Base-by-base conservation (phyloP, 2,888 invertebrate genomes). In the Lycia hirtaria region DNA sequence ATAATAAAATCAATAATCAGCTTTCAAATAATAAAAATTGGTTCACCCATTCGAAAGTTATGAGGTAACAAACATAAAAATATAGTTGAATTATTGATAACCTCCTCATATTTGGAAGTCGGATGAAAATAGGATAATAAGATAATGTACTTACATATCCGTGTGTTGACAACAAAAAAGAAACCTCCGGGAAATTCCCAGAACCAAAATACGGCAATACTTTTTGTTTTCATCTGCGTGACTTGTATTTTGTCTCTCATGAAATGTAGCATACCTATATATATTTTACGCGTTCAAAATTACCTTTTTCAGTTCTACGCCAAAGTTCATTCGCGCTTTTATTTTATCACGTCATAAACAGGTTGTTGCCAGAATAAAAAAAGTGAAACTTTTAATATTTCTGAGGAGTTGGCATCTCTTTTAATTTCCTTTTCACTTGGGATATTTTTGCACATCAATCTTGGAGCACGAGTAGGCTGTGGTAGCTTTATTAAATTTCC, bases 401-500 rank as follows among this genome's bases (percentile, higher is more conserved):
- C 60, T 64, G 60, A 74, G 72, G 72, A 78, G 74, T 73, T 78
- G 73, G 73, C 75, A 76, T 75, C 71, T 70, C 67, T 78, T 74
- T 81, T 80, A 81, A 83, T 81, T 82, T 78, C 72, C 73, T 75
- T 78, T 73, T 75, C 72, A 68, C 73, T 71, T 65, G 72, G 70
- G 71, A 70, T 78, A 77, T 77, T 76, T 61, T 80, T 76, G 65
- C 73, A 80, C 87, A 88, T 89, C 88, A 88, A 89, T 89, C 88
- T 87, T 85, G 64, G 75, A 72, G 70, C 69, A 69, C 72, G 74
- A 68, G 68, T 73, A 72, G 73, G 80, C 76, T 75, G 76, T 69
- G 66, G 69, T 73, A 70, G 72, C 85, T 88, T 87, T 89, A 89
- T 89, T 89, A 89, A 88, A 88, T 87, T 85, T 78, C 72, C 70